Percentiles rank a stretch among this genome's conserved stretches.
These are phyloP conservation scores for Pygoscelis antarcticus DNA, from an alignment of 2,113 vertebrate genomes.

Conservation along the genomic window DNA sequence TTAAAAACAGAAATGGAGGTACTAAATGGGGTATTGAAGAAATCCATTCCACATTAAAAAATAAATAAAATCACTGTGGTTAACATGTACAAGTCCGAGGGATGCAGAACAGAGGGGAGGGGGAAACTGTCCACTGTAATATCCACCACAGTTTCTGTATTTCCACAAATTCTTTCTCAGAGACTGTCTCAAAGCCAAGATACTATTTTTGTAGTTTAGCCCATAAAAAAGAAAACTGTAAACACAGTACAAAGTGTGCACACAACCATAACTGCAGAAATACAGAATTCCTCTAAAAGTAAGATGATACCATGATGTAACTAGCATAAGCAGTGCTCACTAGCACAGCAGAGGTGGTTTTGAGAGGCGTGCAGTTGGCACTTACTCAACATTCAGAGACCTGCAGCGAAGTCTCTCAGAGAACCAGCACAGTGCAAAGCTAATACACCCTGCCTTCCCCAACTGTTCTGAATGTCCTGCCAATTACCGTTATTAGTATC, in stretches of 20 bases:
- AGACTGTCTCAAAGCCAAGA: not conserved
- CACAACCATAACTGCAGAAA: not conserved
- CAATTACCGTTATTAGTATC: rapidly evolving
- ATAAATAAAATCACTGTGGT: not conserved
- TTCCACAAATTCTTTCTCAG: not conserved
- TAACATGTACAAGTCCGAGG: not conserved
- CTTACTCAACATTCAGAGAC: not conserved
- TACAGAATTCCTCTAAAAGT: not conserved
- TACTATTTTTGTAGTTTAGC: not conserved
- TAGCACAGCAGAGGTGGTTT: not conserved
- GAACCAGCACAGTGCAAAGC: not conserved
- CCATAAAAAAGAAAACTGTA: not conserved
- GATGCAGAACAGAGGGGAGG: not conserved
- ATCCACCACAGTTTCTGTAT: not conserved
- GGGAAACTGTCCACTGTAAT: not conserved
- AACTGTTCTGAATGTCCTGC: not conserved
- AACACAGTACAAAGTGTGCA: not conserved
- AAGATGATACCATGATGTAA: not conserved
- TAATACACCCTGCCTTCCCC: not conserved
- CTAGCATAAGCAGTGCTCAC: not conserved
- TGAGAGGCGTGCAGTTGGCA: not conserved
- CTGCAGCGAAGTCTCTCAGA: not conserved
- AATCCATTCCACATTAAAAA: not conserved
- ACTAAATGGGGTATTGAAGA: not conserved
- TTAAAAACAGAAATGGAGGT: not conserved